phyloP scores from a whole-genome alignment of 2,113 vertebrate genomes.

The Chamaea fasciata region DNA sequence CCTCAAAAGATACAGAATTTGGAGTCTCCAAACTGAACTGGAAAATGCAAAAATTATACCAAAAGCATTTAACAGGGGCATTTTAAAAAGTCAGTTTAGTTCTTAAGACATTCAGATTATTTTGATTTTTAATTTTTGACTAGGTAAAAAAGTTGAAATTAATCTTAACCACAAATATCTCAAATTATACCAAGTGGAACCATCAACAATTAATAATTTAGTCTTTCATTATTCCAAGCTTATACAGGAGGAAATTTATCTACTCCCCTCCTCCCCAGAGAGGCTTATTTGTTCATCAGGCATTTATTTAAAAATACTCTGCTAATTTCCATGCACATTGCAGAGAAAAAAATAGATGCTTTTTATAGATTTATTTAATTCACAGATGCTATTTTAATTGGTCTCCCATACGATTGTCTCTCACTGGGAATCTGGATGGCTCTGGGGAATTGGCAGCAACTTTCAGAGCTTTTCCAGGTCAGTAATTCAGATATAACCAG shows the following conservation, averaged over 20 bases:
- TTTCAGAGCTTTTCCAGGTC: conserved; percentile 48
- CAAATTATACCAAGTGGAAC: not conserved
- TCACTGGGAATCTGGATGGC: conserved; percentile 1
- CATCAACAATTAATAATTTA: not conserved
- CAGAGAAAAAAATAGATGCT: not conserved
- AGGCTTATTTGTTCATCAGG: not conserved
- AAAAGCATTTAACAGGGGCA: not conserved
- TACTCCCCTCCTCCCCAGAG: not conserved
- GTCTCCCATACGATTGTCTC: not conserved
- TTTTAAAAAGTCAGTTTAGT: not conserved
- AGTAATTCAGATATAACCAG: not conserved
- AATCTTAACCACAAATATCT: not conserved
- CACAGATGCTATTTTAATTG: conserved; percentile 53
- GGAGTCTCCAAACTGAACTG: not conserved
- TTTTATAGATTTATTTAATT: conserved; percentile 48
- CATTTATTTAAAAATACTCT: not conserved
- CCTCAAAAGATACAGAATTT: not conserved
- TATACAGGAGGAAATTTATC: not conserved
- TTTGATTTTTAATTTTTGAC: not conserved
- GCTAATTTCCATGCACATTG: not conserved
- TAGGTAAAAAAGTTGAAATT: not conserved
- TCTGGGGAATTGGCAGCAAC: conserved; percentile 22
- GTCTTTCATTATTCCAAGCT: not conserved
- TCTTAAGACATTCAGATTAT: not conserved
- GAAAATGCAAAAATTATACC: not conserved